Evolutionary conservation across 2,888 invertebrate species (phyloP).

Genomic region (Litoditis marina): DNA sequence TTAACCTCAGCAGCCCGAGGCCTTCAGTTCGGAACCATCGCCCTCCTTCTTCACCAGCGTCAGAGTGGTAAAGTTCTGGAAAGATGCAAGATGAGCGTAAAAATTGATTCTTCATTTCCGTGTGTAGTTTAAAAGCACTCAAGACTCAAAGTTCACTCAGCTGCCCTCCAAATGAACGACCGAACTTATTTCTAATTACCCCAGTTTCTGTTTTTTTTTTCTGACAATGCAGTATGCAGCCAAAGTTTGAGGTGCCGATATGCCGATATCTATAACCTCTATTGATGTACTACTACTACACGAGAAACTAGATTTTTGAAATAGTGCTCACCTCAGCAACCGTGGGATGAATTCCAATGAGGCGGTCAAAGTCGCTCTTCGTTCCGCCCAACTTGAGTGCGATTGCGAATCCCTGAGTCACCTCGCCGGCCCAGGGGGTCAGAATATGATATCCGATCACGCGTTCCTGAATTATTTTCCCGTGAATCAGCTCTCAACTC

Average conservation of each 20-base stretch:
- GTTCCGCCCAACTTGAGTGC: conserved; percentile 67
- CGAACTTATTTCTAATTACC: too few relatives aligned
- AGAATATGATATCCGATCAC: conserved; percentile 69
- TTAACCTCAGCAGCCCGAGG: conserved; percentile 56
- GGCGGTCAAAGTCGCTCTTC: conserved; percentile 67
- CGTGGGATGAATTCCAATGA: conserved; percentile 71
- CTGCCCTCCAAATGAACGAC: too few relatives aligned
- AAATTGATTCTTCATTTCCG: too few relatives aligned
- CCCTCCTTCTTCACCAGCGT: conserved; percentile 49
- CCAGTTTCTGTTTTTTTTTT: too few relatives aligned
- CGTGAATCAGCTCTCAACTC: not conserved
- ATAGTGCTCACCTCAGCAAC: conserved; percentile 66
- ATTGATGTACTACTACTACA: too few relatives aligned
- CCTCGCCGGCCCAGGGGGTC: conserved; percentile 70
- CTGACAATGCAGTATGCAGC: not conserved
- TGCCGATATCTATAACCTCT: not conserved
- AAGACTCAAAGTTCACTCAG: too few relatives aligned
- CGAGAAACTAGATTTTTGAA: too few relatives aligned
- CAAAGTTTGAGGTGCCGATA: too few relatives aligned
- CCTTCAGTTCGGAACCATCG: conserved; percentile 42
- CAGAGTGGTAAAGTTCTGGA: conserved; percentile 50
- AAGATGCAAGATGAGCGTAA: conserved; percentile 3
- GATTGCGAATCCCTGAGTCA: conserved; percentile 70
- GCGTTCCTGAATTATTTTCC: conserved; percentile 60
- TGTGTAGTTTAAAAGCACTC: too few relatives aligned